Percentiles rank a stretch among this genome's conserved stretches.
These are phyloP conservation scores for Falco rusticolus DNA, from an alignment of 2,797 vertebrate species.

Conservation along the genomic window DNA sequence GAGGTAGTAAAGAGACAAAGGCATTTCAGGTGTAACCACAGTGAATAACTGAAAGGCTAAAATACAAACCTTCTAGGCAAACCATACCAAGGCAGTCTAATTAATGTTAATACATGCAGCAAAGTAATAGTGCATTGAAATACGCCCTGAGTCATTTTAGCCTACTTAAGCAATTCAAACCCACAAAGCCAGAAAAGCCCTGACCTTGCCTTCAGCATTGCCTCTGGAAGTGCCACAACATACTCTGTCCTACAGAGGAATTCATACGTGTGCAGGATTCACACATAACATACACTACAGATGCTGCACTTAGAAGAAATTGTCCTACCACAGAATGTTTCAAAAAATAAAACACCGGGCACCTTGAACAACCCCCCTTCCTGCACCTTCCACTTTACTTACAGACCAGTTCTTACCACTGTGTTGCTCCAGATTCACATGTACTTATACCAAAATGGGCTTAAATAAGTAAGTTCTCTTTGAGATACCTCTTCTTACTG, in stretches of 20 bases:
- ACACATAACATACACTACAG: not conserved
- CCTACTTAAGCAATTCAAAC: not conserved
- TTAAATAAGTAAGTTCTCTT: not conserved
- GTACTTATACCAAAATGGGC: not conserved
- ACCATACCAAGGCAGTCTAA: not conserved
- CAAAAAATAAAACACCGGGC: not conserved
- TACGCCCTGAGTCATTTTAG: not conserved
- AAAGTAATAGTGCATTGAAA: not conserved
- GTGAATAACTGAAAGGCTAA: not conserved
- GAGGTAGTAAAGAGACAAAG: not conserved
- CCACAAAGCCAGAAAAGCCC: not conserved
- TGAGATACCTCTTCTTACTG: not conserved
- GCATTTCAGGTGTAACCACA: not conserved
- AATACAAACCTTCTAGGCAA: not conserved
- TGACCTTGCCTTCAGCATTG: not conserved
- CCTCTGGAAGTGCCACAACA: not conserved
- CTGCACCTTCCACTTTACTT: not conserved
- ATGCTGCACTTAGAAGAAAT: not conserved
- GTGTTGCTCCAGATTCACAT: not conserved
- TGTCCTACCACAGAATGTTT: not conserved
- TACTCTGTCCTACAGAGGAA: not conserved
- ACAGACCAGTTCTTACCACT: not conserved
- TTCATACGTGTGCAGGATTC: fast-evolving
- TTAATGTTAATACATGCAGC: not conserved
- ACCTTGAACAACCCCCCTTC: not conserved